Conservation (phyloP, 2,888 invertebrate species). For the Encarsia formosa region DNA sequence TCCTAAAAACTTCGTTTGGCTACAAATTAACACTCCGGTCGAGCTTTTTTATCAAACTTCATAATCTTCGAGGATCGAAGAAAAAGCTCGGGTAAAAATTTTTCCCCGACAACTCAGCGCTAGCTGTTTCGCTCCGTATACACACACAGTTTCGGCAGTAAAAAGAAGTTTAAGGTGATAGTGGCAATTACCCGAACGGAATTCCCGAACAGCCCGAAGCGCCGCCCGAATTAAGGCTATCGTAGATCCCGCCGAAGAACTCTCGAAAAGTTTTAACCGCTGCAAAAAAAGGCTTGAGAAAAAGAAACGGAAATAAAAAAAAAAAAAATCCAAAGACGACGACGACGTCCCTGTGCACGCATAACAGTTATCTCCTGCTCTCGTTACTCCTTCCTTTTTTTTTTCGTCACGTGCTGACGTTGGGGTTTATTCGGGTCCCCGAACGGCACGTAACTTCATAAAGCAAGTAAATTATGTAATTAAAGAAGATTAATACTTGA, state of each 20-base stretch:
- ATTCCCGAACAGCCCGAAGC: slow-evolving; percentile 23
- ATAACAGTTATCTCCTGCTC: neutral
- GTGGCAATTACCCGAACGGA: slow-evolving; percentile 24
- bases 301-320: slow-evolving; percentile 7
- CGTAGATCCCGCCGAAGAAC: slow-evolving; percentile 20
- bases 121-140: too few relatives aligned
- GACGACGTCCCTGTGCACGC: neutral
- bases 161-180: neutral
- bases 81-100: too few relatives aligned
- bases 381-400: too few relatives aligned
- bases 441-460: slow-evolving; percentile 19
- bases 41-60: too few relatives aligned
- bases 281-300: neutral
- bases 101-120: too few relatives aligned
- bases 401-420: slow-evolving; percentile 22
- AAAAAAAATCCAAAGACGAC: too few relatives aligned
- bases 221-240: slow-evolving; percentile 23
- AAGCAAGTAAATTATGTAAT: slow-evolving; percentile 25
- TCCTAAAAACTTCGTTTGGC: too few relatives aligned
- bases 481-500: slow-evolving; percentile 26
- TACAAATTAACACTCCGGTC: too few relatives aligned
- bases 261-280: slow-evolving; percentile 27
- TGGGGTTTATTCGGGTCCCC: slow-evolving; percentile 10
- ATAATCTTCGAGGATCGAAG: too few relatives aligned
- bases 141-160: too few relatives aligned